A percentile compares a stretch with the other conserved stretches of the same genome.
Evolutionary conservation across 2,113 vertebrate species (phyloP).

Genomic region (Enhydra lutris): DNA sequence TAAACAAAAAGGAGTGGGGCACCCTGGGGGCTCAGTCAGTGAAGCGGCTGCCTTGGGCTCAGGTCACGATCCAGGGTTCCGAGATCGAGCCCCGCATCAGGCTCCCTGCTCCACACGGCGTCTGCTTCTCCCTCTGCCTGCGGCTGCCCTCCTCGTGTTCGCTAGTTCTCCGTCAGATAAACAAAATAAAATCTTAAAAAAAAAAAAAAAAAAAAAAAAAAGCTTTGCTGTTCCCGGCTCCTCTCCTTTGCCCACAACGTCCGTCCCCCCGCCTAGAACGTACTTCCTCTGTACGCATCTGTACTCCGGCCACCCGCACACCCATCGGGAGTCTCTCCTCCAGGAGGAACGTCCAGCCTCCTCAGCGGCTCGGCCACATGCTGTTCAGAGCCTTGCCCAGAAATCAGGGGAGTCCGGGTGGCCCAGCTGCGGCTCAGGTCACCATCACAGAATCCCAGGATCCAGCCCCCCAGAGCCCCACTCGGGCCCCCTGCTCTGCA

Average conservation of each 20-base stretch:
- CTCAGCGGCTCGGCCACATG: accelerated
- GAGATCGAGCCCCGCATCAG: neutral
- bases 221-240: neutral
- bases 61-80: neutral
- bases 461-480: neutral
- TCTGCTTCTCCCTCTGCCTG: neutral
- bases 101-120: neutral
- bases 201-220: neutral
- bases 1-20: too few relatives aligned
- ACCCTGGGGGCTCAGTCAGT: neutral
- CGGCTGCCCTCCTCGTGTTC: too few relatives aligned
- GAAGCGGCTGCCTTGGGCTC: neutral
- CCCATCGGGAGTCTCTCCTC: too few relatives aligned
- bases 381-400: neutral
- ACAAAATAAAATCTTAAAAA: neutral
- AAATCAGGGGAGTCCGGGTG: neutral
- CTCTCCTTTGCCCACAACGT: accelerated
- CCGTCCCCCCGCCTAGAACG: accelerated
- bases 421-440: neutral
- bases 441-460: neutral
- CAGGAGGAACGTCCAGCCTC: neutral
- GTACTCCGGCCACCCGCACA: accelerated
- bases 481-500: too few relatives aligned
- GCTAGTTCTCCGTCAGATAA: neutral
- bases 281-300: accelerated